Evolutionary conservation across 1,140 invertebrate species (phyloP), one percentile per base, ranked within the genome.

Genomic region (Dreissena rostriformis): DNA sequence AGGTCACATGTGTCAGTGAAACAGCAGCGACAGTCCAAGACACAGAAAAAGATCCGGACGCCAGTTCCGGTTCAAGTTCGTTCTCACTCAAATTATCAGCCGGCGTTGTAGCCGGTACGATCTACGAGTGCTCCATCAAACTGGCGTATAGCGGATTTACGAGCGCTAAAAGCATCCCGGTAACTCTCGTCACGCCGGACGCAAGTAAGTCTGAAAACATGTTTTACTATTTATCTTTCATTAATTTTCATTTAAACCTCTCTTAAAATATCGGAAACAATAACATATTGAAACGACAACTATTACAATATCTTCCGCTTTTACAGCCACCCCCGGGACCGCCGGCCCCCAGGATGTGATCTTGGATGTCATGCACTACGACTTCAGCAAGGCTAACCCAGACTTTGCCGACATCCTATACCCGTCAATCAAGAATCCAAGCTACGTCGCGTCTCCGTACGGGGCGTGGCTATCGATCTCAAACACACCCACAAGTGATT

Each of bases 391-490:
- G 26, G 52, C 61, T 28, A 79, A 89, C 49, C 5, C 78, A 11
- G 87, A 89, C 72, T 89, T 89, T 68, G 68, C 67, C 29, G 87
- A 75, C 26, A n/a, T 82, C 12, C 24, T 67, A 1, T 61, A 73
- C 39, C 67, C 66, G 1, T 17, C 68, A 15, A 67, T 86, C 19
- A 82, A 51, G 19, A 55, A 70, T 1, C 88, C 88, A 6, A 75
- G 24, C 10, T 87, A 85, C 29, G 86, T 87, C 17, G 57, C 74
- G 12, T 88, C 86, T 65, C 88, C 87, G 0, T 89, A 87, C 55
- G 87, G 87, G 0, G 83, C 85, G 5, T 89, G 88, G 88, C 65
- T 88, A 19, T 29, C 75, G 19, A 49, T 77, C n/a, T 87, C 88
- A 8, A 66, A 55, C 22, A 84, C 72, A 2, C 87, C 87, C 5